These are phyloP conservation scores for Lampris incognitus DNA, from an alignment of 2,113 vertebrate genomes.

Conservation along the genomic window DNA sequence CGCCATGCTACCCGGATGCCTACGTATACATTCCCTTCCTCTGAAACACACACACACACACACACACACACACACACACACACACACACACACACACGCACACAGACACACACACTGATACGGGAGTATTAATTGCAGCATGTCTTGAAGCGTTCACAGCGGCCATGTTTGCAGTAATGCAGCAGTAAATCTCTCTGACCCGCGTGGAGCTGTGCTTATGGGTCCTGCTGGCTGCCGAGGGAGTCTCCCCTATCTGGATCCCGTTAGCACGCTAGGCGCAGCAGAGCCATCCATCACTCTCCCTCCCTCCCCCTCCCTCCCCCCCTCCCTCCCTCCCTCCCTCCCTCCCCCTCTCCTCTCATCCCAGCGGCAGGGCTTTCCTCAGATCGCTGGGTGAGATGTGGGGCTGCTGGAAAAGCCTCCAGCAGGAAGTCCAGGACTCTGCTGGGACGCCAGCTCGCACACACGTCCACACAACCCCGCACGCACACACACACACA, in stretches of 20 bases:
- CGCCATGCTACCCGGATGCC: no score
- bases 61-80: slow-evolving; percentile 14
- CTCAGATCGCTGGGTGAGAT: slow-evolving; percentile 52
- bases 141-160: slow-evolving; percentile 44
- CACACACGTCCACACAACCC: neutral
- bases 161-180: slow-evolving; percentile 24
- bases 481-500: slow-evolving; percentile 1
- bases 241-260: slow-evolving; percentile 42
- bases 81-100: neutral
- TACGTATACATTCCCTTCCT: neutral
- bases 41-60: neutral
- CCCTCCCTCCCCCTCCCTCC: slow-evolving; percentile 14
- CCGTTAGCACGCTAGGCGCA: slow-evolving; percentile 46
- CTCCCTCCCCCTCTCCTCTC: neutral
- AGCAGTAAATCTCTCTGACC: slow-evolving; percentile 41
- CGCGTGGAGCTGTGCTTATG: slow-evolving; percentile 2
- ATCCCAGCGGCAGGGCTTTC: slow-evolving; percentile 50
- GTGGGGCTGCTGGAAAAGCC: slow-evolving; percentile 19
- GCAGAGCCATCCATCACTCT: slow-evolving; percentile 51
- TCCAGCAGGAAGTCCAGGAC: slow-evolving; percentile 29
- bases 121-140: slow-evolving; percentile 17
- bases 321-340: neutral
- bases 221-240: slow-evolving; percentile 9
- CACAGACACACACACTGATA: neutral
- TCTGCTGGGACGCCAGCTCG: slow-evolving; percentile 39